phyloP scores from a whole-genome alignment of 2,888 invertebrate species.

The Apocheima hispidaria region DNA sequence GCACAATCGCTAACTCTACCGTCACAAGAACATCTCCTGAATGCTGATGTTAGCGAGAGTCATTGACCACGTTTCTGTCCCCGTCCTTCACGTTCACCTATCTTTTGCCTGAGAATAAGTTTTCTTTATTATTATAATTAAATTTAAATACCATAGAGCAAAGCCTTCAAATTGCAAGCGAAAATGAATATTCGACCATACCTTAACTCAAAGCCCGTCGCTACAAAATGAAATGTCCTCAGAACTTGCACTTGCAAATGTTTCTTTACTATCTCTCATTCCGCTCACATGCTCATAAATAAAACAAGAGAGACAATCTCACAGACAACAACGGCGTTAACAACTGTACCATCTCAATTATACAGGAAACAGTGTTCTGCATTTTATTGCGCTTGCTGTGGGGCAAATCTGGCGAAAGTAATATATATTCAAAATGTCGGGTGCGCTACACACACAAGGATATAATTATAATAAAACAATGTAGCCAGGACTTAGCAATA shows the following conservation, averaged over 20 bases:
- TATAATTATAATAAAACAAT: background rate
- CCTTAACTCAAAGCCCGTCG: constrained; percentile 7
- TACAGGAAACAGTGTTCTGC: constrained; percentile 53
- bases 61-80: no score
- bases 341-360: constrained; percentile 65
- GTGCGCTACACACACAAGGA: background rate
- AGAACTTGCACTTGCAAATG: constrained; percentile 34
- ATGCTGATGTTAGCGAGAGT: no score
- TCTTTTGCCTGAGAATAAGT: background rate
- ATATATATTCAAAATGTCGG: background rate
- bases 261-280: constrained; percentile 25
- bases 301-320: constrained; percentile 41
- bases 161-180: constrained; percentile 2
- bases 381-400: constrained; percentile 63
- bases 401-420: constrained; percentile 50
- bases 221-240: constrained; percentile 15
- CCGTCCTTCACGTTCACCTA: no score
- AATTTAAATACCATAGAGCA: no score
- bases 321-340: constrained; percentile 53
- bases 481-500: no score
- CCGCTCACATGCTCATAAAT: constrained; percentile 43
- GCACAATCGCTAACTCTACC: no score
- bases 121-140: no score
- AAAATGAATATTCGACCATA: constrained; percentile 23
- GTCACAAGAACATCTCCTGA: no score